A percentile compares a stretch with the other conserved stretches of the same genome.
Conservation (phyloP, 1,140 invertebrate species). For the Trachelipus rathkii region DNA sequence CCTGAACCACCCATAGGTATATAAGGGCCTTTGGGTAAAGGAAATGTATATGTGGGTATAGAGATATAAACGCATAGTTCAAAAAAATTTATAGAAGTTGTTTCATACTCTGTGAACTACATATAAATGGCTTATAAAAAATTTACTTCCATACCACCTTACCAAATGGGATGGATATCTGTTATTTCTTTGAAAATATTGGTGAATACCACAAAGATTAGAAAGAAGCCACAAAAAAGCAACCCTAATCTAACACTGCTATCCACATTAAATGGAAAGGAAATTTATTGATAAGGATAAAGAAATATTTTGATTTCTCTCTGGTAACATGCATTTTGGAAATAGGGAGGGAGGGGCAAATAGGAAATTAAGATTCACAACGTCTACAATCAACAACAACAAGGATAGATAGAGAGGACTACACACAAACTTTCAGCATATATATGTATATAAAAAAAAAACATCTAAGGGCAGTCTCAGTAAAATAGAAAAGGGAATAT, state of each 20-base stretch:
- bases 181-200: no score
- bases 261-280: background rate
- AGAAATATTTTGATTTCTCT: background rate
- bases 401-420: background rate
- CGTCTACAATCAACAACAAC: background rate
- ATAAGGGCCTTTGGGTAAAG: slow-evolving; percentile 9
- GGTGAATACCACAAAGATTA: background rate
- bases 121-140: no score
- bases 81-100: no score
- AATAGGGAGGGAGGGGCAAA: no score
- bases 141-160: background rate
- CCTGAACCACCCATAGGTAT: background rate
- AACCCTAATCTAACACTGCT: background rate
- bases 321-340: background rate
- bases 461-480: slow-evolving; percentile 1
- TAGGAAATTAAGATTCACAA: no score
- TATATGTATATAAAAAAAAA: background rate
- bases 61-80: no score
- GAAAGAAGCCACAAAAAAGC: slow-evolving; percentile 1
- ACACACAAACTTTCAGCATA: slow-evolving; percentile 5
- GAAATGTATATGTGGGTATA: slow-evolving; percentile 10
- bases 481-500: background rate
- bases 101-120: no score
- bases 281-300: background rate
- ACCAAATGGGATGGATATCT: background rate